Conservation (phyloP, 2,797 vertebrate species). For the Clarias laeviceps region DNA sequence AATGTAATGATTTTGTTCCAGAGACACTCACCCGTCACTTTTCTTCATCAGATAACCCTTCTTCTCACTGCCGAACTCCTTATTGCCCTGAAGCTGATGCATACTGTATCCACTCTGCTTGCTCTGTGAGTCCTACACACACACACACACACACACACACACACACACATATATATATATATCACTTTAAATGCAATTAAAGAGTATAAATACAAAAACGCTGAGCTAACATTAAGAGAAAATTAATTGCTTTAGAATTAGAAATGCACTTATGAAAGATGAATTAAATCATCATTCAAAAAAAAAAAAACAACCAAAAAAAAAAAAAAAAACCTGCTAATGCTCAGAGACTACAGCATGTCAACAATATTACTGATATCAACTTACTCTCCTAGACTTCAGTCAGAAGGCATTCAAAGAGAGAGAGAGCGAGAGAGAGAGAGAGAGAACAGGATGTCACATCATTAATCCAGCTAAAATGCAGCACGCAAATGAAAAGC, state of each 20-base stretch:
- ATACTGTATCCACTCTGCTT: slow-evolving; percentile 87
- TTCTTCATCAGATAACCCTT: slow-evolving; percentile 88
- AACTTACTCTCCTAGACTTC: slow-evolving; percentile 96
- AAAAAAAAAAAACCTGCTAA: not conserved
- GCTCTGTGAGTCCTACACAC: slow-evolving; percentile 85
- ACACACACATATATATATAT: not conserved
- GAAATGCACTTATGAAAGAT: not conserved
- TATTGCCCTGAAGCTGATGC: slow-evolving; percentile 90
- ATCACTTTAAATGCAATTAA: not conserved
- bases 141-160: slow-evolving; percentile 45
- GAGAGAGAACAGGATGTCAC: slow-evolving; percentile 68
- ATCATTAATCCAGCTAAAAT: slow-evolving; percentile 28
- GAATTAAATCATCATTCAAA: not conserved
- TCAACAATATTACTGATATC: slow-evolving; percentile 25
- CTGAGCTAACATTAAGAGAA: not conserved
- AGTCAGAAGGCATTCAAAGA: slow-evolving; percentile 79
- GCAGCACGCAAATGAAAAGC: slow-evolving; percentile 30
- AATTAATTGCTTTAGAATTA: not conserved
- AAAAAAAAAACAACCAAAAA: not conserved
- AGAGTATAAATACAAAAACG: not conserved
- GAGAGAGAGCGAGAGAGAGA: slow-evolving; percentile 68
- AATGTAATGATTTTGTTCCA: not conserved
- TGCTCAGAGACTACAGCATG: slow-evolving; percentile 12
- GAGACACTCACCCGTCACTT: slow-evolving; percentile 81
- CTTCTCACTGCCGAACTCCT: slow-evolving; percentile 88